Conservation (phyloP, 1,140 invertebrate genomes). For the Drosophila fuyamai region DNA sequence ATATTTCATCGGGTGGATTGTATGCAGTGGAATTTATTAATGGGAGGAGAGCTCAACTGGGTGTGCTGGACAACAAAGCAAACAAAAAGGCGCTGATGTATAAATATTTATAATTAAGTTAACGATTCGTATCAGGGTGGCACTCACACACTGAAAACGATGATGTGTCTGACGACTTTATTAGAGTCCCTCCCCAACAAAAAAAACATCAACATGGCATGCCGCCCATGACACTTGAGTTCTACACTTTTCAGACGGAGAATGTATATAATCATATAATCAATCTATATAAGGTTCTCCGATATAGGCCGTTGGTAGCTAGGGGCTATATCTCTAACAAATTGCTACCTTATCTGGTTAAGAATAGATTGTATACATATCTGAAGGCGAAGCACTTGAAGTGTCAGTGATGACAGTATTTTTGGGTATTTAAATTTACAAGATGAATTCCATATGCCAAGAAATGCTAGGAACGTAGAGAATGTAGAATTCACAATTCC, state of each 20-base stretch:
- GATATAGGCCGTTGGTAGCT: constrained; percentile 20
- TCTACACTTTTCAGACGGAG: constrained; percentile 21
- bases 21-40: constrained; percentile 10
- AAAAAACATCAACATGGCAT: no score
- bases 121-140: constrained; percentile 68
- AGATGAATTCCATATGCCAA: constrained; percentile 47
- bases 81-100: constrained; percentile 28
- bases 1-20: constrained; percentile 10
- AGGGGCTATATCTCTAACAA: constrained; percentile 28
- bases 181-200: background rate
- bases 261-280: constrained; percentile 11
- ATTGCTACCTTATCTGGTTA: constrained; percentile 36
- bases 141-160: constrained; percentile 35
- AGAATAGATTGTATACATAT: constrained; percentile 35
- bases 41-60: constrained; percentile 11
- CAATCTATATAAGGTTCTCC: constrained; percentile 34
- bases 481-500: constrained; percentile 47
- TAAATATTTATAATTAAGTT: constrained; percentile 65
- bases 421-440: constrained; percentile 21
- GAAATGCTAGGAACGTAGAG: constrained; percentile 42
- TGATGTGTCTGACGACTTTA: constrained; percentile 17
- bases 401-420: constrained; percentile 35
- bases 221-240: constrained; percentile 50
- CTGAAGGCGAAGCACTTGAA: constrained; percentile 29
- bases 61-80: constrained; percentile 15